phyloP scores from a whole-genome alignment of 2,888 invertebrate genomes.

The Torymus aiolomorphi region DNA sequence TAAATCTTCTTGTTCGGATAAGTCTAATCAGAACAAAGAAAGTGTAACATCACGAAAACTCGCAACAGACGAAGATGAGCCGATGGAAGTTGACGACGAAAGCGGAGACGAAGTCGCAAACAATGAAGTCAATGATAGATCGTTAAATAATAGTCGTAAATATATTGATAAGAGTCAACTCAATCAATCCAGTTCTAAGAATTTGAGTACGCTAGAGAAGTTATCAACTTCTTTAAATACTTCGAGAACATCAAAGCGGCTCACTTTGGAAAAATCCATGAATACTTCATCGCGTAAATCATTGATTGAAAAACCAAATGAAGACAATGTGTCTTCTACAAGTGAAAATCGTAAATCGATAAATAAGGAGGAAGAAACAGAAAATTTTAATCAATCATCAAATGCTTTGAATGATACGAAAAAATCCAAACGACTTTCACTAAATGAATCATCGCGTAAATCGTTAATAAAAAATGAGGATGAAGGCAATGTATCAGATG shows the following conservation, averaged over 20 bases:
- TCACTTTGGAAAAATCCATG: slow-evolving; percentile 21
- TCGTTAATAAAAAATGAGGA: slow-evolving; percentile 12
- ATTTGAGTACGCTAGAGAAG: slow-evolving; percentile 7
- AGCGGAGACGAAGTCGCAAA: slow-evolving; percentile 21
- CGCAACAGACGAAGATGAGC: slow-evolving; percentile 39
- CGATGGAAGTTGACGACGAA: slow-evolving; percentile 43
- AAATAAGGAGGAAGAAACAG: neutral
- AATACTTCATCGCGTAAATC: slow-evolving; percentile 15
- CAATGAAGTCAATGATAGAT: slow-evolving; percentile 1
- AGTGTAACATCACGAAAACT: slow-evolving; percentile 1
- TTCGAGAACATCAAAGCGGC: slow-evolving; percentile 20
- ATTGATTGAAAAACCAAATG: slow-evolving; percentile 8
- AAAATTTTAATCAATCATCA: slow-evolving; percentile 1
- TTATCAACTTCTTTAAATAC: slow-evolving; percentile 29
- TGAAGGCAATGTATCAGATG: slow-evolving; percentile 1
- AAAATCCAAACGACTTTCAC: slow-evolving; percentile 13
- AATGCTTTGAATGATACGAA: slow-evolving; percentile 6
- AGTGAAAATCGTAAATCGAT: slow-evolving; percentile 11
- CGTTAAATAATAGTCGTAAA: slow-evolving; percentile 2
- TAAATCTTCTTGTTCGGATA: neutral
- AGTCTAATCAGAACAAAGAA: slow-evolving; percentile 30
- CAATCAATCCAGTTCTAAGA: slow-evolving; percentile 8
- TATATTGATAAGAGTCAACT: neutral
- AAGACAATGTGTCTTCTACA: slow-evolving; percentile 1
- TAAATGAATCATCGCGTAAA: slow-evolving; percentile 14